Base-by-base conservation (phyloP, 2,888 invertebrate genomes). In the Cantharis rufa region DNA sequence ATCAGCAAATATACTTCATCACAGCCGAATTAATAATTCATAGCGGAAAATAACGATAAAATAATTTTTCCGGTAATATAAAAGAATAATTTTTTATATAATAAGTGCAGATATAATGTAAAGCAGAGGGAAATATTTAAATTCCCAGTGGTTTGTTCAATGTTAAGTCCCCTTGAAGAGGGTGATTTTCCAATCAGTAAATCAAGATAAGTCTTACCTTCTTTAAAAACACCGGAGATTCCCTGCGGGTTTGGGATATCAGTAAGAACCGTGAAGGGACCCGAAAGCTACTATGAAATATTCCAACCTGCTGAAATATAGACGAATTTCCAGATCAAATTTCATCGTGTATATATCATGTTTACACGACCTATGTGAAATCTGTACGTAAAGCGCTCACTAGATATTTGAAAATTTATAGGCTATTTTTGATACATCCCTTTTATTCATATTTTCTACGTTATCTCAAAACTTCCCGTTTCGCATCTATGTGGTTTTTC, bases 181-280 rank as follows among this genome's bases (percentile, higher is more conserved):
- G 81, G 79, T 79, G 79, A 81, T 79, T 81, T 84, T 85, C 84
- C 84, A 84, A 85, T 85, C 84, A 84, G 84, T 85, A 85, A 85
- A 85, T 85, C 85, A 85, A 84, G 84, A 84, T 85, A 84, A 84
- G 83, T 83, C 84, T 81, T 82, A 81, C 83, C 83, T 83, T 81
- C 83, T 83, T 84, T 84, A 84, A 85, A 84, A 85, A 85, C 84
- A 85, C 82, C 80, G 82, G 77, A 77, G 80, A 80, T 81, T 83
- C 81, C 81, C 82, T 81, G 79, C 80, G 80, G 81, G 82, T 81
- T 75, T 71, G 72, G 79, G 77, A 78, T 79, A 81, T 80, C 82
- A 76, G 79, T 76, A 78, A 78, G 79, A 80, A 73, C 75, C 78
- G 80, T 81, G 80, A 82, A 83, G 79, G 80, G 79, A 76, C 78